Percentiles rank a stretch among this genome's conserved stretches.
phyloP scores from a whole-genome alignment of 2,113 vertebrate species.

The Hoplias malabaricus region DNA sequence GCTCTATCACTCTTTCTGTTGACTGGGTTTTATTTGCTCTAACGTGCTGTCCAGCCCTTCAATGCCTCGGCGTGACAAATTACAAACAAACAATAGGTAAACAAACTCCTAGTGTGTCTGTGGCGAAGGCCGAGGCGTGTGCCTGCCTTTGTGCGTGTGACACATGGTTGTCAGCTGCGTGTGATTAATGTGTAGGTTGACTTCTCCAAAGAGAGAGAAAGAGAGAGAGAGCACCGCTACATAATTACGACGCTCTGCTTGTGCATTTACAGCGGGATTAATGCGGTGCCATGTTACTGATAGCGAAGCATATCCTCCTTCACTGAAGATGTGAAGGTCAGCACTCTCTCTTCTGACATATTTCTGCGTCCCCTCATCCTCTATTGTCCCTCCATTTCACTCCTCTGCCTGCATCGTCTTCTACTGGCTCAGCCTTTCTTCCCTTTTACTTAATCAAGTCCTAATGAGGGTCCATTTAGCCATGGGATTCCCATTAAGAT shows the following conservation, averaged over 20 bases:
- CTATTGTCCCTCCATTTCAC: conserved; percentile 1
- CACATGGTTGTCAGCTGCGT: background rate
- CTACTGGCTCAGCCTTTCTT: no score
- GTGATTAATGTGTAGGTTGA: conserved; percentile 31
- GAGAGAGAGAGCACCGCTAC: background rate
- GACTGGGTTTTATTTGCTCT: conserved; percentile 61
- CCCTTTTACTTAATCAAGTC: no score
- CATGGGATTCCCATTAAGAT: no score
- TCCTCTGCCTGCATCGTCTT: no score
- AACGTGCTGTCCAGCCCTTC: conserved; percentile 54
- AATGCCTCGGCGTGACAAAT: conserved; percentile 49
- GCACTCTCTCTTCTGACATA: conserved; percentile 29
- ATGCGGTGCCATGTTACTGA: conserved; percentile 28
- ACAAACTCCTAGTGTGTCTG: background rate
- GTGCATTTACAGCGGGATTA: conserved; percentile 18
- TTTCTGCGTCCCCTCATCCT: conserved; percentile 42
- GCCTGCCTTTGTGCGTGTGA: background rate
- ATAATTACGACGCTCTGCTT: background rate
- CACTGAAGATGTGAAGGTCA: conserved; percentile 34
- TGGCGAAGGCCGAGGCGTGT: background rate
- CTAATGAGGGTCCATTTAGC: no score
- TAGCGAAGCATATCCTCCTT: conserved; percentile 39
- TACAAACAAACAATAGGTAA: conserved; percentile 49
- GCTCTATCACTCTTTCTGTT: conserved; percentile 51
- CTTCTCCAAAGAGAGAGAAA: background rate